Conservation (phyloP, 2,888 invertebrate species). For the Dorcus parallelipipedus region DNA sequence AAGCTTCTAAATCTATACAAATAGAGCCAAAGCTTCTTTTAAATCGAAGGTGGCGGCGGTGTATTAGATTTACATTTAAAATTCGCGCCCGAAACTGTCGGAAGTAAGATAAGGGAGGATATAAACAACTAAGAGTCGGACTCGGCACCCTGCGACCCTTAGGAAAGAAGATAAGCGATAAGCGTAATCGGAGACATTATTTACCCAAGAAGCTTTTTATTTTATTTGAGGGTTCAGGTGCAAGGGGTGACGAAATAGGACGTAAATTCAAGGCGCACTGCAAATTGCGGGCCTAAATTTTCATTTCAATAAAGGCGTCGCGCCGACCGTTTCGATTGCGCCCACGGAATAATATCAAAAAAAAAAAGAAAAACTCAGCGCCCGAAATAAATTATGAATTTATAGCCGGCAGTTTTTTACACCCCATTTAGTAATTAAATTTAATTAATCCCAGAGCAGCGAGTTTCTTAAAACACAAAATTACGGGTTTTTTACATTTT, state of each 20-base stretch:
- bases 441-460: slow-evolving; percentile 35
- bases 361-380: not conserved
- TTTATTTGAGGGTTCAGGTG: slow-evolving; percentile 32
- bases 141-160: slow-evolving; percentile 25
- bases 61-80: slow-evolving; percentile 5
- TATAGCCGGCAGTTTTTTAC: slow-evolving; percentile 24
- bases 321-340: not conserved
- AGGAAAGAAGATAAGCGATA: slow-evolving; percentile 40
- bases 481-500: not conserved
- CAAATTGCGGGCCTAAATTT: slow-evolving; percentile 25
- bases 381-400: not conserved
- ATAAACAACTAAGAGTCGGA: slow-evolving; percentile 39
- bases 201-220: slow-evolving; percentile 32
- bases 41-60: no score
- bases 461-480: slow-evolving; percentile 1
- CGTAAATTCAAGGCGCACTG: slow-evolving; percentile 25
- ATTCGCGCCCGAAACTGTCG: slow-evolving; percentile 27
- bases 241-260: slow-evolving; percentile 21
- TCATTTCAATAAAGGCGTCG: not conserved
- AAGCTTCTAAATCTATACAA: no score
- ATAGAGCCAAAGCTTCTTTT: no score
- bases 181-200: slow-evolving; percentile 45
- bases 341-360: not conserved
- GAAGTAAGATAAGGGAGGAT: slow-evolving; percentile 38
- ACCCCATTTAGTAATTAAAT: slow-evolving; percentile 41